Evolutionary conservation across 2,888 invertebrate species (phyloP).

Genomic region (Dioctria linearis): DNA sequence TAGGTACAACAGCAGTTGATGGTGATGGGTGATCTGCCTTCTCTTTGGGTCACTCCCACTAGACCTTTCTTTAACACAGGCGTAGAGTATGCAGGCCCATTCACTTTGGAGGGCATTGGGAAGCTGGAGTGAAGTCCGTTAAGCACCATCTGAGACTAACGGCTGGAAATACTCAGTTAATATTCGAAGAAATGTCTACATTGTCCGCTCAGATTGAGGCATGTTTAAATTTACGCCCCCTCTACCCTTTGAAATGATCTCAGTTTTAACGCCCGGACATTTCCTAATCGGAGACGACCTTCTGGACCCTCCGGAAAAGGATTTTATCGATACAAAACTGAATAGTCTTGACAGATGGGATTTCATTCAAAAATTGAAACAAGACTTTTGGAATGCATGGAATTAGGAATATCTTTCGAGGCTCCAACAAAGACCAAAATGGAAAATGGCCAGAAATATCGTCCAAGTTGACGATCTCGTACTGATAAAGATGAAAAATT

Average conservation of each 20-base stretch:
- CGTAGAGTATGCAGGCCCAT: constrained; percentile 15
- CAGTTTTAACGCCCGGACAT: constrained; percentile 14
- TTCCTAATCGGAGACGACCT: constrained; percentile 12
- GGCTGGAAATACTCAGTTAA: constrained; percentile 3
- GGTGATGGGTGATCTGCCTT: constrained; percentile 8
- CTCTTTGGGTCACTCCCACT: background rate
- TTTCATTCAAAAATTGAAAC: constrained; percentile 11
- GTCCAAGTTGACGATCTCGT: constrained; percentile 1
- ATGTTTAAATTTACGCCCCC: constrained; percentile 23
- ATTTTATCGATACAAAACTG: background rate
- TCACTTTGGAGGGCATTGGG: background rate
- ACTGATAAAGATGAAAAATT: background rate
- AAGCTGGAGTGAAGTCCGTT: background rate
- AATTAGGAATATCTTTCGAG: background rate
- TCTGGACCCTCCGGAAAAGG: constrained; percentile 29
- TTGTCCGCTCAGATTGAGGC: constrained; percentile 29
- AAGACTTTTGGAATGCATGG: constrained; percentile 19
- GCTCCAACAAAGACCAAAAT: background rate
- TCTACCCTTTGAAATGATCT: constrained; percentile 16
- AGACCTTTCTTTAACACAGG: constrained; percentile 10
- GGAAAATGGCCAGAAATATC: background rate
- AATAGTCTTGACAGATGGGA: background rate
- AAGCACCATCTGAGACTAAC: background rate
- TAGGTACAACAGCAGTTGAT: background rate
- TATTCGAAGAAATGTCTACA: constrained; percentile 44